Evolutionary conservation across 2,888 invertebrate species (phyloP).

Genomic region (Drosophila vallismaia): DNA sequence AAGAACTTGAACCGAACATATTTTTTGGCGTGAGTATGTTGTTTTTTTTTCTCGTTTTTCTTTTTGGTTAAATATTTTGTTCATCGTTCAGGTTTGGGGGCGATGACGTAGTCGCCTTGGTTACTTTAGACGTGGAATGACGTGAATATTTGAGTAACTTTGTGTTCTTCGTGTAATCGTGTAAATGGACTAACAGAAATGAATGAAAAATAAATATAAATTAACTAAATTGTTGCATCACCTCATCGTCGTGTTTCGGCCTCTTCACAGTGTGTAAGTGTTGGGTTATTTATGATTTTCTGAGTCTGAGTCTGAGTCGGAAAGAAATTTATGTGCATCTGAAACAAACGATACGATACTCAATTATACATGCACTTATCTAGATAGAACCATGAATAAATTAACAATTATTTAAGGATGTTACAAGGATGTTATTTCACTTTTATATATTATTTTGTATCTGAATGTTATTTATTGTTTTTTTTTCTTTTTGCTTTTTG

Average conservation of each 20-base stretch:
- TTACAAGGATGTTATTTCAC: background rate
- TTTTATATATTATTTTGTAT: background rate
- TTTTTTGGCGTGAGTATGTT: constrained; percentile 23
- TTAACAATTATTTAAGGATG: constrained; percentile 9
- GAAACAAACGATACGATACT: constrained; percentile 33
- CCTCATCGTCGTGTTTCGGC: constrained; percentile 51
- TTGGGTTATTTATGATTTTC: constrained; percentile 16
- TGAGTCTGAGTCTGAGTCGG: too few species aligned
- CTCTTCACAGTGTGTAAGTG: constrained; percentile 11
- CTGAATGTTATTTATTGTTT: constrained; percentile 3
- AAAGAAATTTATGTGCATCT: constrained; percentile 40
- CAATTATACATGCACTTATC: constrained; percentile 19
- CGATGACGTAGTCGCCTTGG: constrained; percentile 65
- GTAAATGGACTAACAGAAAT: constrained; percentile 18
- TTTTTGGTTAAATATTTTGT: constrained; percentile 22
- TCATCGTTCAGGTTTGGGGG: constrained; percentile 46
- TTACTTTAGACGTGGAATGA: constrained; percentile 15
- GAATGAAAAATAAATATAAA: constrained; percentile 41
- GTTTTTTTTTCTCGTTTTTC: constrained; percentile 7
- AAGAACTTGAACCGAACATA: constrained; percentile 73
- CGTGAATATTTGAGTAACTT: constrained; percentile 3
- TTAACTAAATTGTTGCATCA: constrained; percentile 53
- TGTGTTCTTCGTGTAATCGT: constrained; percentile 3
- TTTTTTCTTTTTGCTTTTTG: background rate
- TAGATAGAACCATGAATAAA: constrained; percentile 11